phyloP scores from a whole-genome alignment of 1,140 invertebrate species.

The Rhopalosiphum padi region DNA sequence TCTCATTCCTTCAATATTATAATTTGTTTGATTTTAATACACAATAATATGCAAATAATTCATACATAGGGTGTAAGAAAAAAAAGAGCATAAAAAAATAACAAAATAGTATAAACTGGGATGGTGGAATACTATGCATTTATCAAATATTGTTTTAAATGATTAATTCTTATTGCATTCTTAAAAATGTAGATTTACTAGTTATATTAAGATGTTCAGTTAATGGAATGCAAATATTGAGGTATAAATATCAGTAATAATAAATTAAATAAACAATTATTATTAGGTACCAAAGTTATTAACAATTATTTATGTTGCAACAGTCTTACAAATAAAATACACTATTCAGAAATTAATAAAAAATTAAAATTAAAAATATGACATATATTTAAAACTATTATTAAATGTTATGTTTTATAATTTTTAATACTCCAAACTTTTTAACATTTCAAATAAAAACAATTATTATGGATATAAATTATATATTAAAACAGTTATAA shows the following conservation, averaged over 20 bases:
- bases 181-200: not conserved
- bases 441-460: not conserved
- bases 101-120: not conserved
- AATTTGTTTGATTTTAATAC: constrained; percentile 26
- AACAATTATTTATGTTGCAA: not conserved
- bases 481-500: not conserved
- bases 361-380: not conserved
- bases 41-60: constrained; percentile 32
- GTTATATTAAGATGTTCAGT: not conserved
- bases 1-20: not conserved
- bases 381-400: not conserved
- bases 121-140: constrained; percentile 13
- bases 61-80: constrained; percentile 41
- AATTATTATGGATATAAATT: not conserved
- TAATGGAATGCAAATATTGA: not conserved
- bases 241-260: not conserved
- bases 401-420: not conserved
- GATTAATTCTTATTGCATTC: not conserved
- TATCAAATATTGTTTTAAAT: not conserved
- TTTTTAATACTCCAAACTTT: not conserved
- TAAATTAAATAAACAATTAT: not conserved
- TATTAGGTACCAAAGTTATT: not conserved
- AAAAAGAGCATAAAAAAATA: constrained; percentile 17
- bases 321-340: not conserved
- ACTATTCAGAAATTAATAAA: not conserved